Conservation (phyloP, 2,797 vertebrate genomes). For the Astyanax mexicanus region DNA sequence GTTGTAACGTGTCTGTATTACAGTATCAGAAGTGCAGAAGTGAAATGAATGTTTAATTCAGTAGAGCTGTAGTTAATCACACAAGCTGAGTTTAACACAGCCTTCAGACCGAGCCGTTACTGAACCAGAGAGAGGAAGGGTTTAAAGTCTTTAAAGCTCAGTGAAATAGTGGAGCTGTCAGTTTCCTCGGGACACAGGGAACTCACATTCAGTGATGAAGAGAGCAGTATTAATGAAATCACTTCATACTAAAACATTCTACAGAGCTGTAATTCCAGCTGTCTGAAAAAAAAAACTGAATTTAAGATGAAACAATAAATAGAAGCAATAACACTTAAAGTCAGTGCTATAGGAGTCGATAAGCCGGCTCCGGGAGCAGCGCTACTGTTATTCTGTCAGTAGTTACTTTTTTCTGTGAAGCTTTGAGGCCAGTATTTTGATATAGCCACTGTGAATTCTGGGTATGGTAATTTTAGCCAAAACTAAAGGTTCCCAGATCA, state of each 20-base stretch:
- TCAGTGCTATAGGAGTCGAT: neutral
- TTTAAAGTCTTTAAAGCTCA: neutral
- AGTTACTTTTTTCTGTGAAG: neutral
- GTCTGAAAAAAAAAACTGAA: neutral
- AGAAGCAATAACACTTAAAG: neutral
- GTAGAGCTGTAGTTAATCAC: too few relatives aligned
- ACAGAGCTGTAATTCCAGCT: neutral
- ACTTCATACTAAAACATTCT: neutral
- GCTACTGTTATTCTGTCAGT: neutral
- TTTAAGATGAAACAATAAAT: too few relatives aligned
- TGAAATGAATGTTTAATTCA: neutral
- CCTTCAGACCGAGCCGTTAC: too few relatives aligned
- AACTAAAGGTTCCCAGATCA: too few relatives aligned
- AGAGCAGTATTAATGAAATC: neutral
- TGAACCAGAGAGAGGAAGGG: neutral
- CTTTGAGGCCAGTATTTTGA: neutral
- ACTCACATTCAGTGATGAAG: neutral
- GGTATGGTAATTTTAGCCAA: too few relatives aligned
- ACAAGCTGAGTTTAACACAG: too few relatives aligned
- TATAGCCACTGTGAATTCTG: neutral
- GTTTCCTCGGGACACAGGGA: neutral
- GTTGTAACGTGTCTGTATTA: neutral
- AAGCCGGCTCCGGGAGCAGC: neutral
- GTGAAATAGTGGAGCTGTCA: neutral
- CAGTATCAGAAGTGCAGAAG: neutral